Evolutionary conservation across 2,797 vertebrate species (phyloP).

Genomic region (Perodicticus potto): DNA sequence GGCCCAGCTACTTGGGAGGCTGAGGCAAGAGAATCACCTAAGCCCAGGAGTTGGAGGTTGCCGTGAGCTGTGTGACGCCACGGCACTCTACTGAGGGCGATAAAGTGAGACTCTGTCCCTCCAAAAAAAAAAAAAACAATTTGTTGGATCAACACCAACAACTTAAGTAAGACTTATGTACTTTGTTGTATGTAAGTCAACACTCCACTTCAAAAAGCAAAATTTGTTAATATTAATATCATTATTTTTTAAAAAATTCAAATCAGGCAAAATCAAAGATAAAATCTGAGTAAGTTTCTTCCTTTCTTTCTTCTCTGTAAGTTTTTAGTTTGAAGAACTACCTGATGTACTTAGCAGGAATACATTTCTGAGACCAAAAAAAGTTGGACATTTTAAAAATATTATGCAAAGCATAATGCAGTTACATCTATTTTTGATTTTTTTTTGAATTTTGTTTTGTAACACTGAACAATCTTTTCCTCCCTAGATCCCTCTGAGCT

Average conservation of each 20-base stretch:
- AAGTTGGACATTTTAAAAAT: conserved; percentile 23
- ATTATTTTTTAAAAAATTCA: neutral
- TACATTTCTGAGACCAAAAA: conserved; percentile 50
- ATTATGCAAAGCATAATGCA: conserved; percentile 9
- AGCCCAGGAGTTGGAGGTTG: too few species aligned
- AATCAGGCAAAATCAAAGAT: conserved; percentile 36
- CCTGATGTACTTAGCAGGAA: neutral
- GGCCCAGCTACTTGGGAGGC: too few species aligned
- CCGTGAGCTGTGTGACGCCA: too few species aligned
- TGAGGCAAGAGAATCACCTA: too few species aligned
- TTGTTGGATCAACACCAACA: neutral
- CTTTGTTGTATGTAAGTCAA: neutral
- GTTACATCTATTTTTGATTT: conserved; percentile 35
- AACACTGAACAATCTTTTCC: neutral
- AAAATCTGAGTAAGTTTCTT: neutral
- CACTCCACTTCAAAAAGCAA: neutral
- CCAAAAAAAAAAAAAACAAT: neutral
- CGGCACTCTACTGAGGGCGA: too few species aligned
- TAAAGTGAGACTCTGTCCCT: too few species aligned
- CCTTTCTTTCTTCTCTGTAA: neutral
- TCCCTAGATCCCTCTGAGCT: neutral
- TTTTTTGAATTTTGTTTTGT: conserved; percentile 3
- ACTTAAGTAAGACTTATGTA: neutral
- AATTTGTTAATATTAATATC: neutral
- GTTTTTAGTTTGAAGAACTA: neutral